Evolutionary conservation across 2,113 vertebrate genomes (phyloP).

Genomic region (Phyllostomus hastatus): DNA sequence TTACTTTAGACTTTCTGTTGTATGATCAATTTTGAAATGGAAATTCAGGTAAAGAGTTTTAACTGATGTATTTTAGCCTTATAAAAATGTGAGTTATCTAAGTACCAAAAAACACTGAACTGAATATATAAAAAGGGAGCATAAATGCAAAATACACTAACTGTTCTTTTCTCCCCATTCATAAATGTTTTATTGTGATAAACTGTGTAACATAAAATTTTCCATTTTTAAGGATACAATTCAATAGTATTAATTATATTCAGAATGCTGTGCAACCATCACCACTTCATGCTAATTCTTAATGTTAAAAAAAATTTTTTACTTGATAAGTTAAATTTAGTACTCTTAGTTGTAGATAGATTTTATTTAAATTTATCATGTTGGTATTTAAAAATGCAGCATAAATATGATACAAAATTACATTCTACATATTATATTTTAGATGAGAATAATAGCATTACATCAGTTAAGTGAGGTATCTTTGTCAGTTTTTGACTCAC

Average conservation of each 20-base stretch:
- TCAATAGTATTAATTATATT: constrained; percentile 23
- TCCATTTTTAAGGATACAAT: not conserved
- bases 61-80: constrained; percentile 19
- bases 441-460: constrained; percentile 1
- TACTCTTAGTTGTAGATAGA: constrained; percentile 16
- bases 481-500: not conserved
- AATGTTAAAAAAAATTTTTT: constrained; percentile 42
- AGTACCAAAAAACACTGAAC: not conserved
- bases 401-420: constrained; percentile 18
- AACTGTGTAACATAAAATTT: constrained; percentile 33
- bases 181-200: constrained; percentile 9
- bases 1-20: constrained; percentile 45
- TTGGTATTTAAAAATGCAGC: constrained; percentile 38
- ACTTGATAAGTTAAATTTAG: not conserved
- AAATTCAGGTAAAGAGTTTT: constrained; percentile 47
- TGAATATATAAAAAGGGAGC: not conserved
- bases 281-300: not conserved
- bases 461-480: not conserved
- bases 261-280: not conserved
- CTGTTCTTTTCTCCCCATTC: not conserved
- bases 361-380: constrained; percentile 13
- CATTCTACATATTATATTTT: not conserved
- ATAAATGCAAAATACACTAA: constrained; percentile 27
- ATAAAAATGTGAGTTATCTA: constrained; percentile 1
- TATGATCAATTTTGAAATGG: constrained; percentile 43